A percentile compares a stretch with the other conserved stretches of the same genome.
Conservation (phyloP, 2,113 vertebrate genomes). For the Herpetotheres cachinnans region DNA sequence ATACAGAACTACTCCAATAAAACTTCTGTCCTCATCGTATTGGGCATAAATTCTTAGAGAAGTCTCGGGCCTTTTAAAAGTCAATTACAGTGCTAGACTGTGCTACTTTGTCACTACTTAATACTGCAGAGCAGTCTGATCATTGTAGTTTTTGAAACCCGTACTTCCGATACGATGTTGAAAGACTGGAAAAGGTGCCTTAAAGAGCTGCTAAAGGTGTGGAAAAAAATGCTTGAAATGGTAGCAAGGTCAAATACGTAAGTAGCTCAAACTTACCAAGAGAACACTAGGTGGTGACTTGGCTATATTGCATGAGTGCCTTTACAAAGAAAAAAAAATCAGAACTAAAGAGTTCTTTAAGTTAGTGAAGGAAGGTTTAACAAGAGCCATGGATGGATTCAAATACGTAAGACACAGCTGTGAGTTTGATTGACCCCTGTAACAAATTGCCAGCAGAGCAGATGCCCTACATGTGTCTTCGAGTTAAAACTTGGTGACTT, state of each 20-base stretch:
- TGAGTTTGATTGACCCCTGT: neutral
- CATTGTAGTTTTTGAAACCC: neutral
- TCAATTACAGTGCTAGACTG: neutral
- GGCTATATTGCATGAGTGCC: neutral
- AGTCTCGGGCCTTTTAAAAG: neutral
- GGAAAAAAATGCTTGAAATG: neutral
- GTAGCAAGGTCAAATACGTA: neutral
- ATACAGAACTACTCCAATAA: neutral
- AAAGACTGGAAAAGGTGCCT: neutral
- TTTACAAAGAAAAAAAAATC: neutral
- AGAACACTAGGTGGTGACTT: conserved; percentile 21
- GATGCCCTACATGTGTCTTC: neutral
- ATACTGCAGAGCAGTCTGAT: neutral
- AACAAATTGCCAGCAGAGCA: neutral
- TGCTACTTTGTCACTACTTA: neutral
- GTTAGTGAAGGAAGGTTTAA: neutral
- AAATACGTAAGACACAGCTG: neutral
- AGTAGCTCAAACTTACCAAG: neutral
- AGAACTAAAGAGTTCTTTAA: neutral
- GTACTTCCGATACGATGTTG: neutral
- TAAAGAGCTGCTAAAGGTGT: neutral
- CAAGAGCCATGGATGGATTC: neutral
- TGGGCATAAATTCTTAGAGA: fast-evolving
- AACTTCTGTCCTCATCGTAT: neutral
- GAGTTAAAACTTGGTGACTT: neutral